Evolutionary conservation across 2,888 invertebrate species (phyloP), one percentile per base, ranked within the genome.

Genomic region (Autographa pulchrina): DNA sequence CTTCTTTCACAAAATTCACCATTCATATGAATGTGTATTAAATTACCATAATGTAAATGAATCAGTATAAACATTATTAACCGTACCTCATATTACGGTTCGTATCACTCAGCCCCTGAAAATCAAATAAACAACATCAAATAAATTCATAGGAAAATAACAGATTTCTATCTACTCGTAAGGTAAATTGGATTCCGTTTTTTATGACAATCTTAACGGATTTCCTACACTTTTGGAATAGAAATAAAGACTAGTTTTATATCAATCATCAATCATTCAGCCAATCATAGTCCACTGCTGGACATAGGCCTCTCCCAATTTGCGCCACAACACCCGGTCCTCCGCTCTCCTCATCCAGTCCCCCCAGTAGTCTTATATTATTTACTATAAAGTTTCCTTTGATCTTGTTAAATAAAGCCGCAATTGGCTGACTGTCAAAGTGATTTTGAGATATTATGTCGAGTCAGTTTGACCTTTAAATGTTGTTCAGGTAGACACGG

Each of bases 101-200:
- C 54, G 25, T 35, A 62, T 52, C 62, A 77, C 68, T 74, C 52
- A 73, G 68, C 77, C 78, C 77, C 81, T 68, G 82, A 83, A 87
- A 85, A 85, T 84, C 79, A 78, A 86, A 88, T 87, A 83, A 88
- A 85, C 84, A 86, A 85, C 80, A 81, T 84, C 72, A 84, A 81
- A 89, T 86, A 87, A 83, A 88, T 86, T 86, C 83, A 84, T 86
- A 86, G 82, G 83, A 85, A 48, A 81, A 85, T 85, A 86, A 85
- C 81, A 82, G 80, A 86, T 85, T 87, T 85, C 75, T 87, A 83
- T 89, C 82, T 85, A 70, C 72, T 80, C 81, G 69, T 74, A 76
- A 81, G 75, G 83, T 77, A 87, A 88, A 89, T 88, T 86, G 84
- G 85, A 81, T 88, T 85, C 82, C 72, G 74, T 71, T 80, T 85